Base-by-base conservation (phyloP, 2,888 invertebrate species). In the Iphiclides podalirius region DNA sequence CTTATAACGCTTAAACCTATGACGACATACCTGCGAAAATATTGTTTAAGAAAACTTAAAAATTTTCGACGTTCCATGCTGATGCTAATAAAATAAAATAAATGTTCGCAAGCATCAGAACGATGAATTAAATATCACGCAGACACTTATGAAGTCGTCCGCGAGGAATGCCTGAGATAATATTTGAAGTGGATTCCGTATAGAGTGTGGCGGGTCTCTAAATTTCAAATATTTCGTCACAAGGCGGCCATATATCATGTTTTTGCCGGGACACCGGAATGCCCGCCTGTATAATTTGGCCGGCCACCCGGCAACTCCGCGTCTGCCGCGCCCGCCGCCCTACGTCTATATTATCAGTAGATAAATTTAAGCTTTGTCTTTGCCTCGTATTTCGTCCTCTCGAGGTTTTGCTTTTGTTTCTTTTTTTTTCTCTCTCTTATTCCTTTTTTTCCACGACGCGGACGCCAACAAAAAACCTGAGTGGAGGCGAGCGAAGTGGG, bases 281-380 rank as follows among this genome's bases (percentile, higher is more conserved):
- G 82, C 78, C 77, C 78, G 78, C 75, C 80, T 73, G 86, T 84
- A 84, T 85, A 86, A 86, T 86, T 86, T 81, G 82, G 79, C 84
- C 84, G 82, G 79, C 84, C 84, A 81, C 82, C 69, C 67, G 68
- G 67, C 79, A 79, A 79, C 83, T 70, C 60, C 62, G 66, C 75
- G 84, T 80, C 82, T 80, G 75, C 79, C 76, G 77, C 72, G 72
- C 72, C 70, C 78, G 75, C 79, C 80, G 79, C 76, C 82, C 83
- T 85, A 86, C 86, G 86, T 87, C 88, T 88, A 88, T 85, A 88
- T 88, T 87, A 88, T 88, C 88, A 86, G 87, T 88, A 87, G 87
- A 88, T 88, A 88, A 86, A 86, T 88, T 87, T 81, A 79, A 83
- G 84, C 86, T 85, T 86, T 87, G 88, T 88, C 88, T 88, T 87